Conservation (phyloP, 2,888 invertebrate species). For the Dysmachus trigonus region DNA sequence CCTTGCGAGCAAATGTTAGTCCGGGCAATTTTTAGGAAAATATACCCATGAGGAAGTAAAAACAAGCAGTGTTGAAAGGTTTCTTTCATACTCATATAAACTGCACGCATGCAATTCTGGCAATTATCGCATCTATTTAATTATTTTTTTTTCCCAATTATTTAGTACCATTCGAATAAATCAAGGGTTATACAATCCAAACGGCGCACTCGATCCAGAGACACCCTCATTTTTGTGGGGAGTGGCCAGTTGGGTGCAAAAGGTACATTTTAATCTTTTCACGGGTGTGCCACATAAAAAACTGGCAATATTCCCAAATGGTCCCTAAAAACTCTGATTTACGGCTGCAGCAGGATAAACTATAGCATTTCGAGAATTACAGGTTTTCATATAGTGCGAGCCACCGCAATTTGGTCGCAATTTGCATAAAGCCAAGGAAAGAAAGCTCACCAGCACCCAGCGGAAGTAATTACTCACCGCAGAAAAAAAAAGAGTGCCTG, state of each 20-base stretch:
- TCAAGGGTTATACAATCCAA: neutral
- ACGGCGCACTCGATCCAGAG: neutral
- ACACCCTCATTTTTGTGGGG: neutral
- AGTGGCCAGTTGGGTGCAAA: neutral
- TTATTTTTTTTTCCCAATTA: neutral
- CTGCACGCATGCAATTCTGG: too few species aligned
- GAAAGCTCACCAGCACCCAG: slow-evolving; percentile 21
- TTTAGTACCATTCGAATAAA: neutral
- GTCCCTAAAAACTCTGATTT: slow-evolving; percentile 37
- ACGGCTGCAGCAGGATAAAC: slow-evolving; percentile 25
- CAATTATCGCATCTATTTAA: neutral
- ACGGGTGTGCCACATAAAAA: neutral
- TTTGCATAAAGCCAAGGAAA: slow-evolving; percentile 24
- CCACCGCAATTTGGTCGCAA: slow-evolving; percentile 28
- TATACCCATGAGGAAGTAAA: too few species aligned
- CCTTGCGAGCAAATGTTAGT: too few species aligned
- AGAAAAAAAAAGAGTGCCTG: slow-evolving; percentile 4
- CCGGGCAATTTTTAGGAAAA: too few species aligned
- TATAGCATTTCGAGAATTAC: slow-evolving; percentile 32
- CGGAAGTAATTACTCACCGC: slow-evolving; percentile 35
- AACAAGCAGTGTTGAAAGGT: neutral
- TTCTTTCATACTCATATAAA: neutral
- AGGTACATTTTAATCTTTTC: slow-evolving; percentile 4
- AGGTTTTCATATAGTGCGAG: slow-evolving; percentile 28
- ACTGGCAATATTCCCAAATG: slow-evolving; percentile 35